phyloP scores from a whole-genome alignment of 1,140 invertebrate genomes.

The Whitmania pigra region DNA sequence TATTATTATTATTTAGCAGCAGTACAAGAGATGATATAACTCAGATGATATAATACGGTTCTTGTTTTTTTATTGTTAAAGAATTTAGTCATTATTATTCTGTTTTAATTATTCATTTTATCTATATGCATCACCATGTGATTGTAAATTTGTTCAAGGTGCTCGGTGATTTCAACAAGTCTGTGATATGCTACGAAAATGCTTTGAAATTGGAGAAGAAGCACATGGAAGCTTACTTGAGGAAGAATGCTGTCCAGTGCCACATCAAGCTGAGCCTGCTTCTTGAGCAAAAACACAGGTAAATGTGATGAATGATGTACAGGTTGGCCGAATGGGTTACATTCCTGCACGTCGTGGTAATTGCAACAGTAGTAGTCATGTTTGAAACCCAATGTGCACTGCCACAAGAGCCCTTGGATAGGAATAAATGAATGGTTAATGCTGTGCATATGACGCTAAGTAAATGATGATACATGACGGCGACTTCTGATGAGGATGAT shows the following conservation, averaged over 20 bases:
- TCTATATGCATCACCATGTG: not conserved
- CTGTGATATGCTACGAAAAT: constrained; percentile 55
- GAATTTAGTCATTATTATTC: too few relatives aligned
- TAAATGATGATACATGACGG: not conserved
- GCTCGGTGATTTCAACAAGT: constrained; percentile 46
- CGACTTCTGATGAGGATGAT: not conserved
- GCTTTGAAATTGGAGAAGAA: constrained; percentile 54
- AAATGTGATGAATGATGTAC: constrained; percentile 34
- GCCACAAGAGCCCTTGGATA: too few relatives aligned
- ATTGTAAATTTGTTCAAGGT: constrained; percentile 35
- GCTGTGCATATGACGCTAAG: too few relatives aligned
- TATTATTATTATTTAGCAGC: too few relatives aligned
- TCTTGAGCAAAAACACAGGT: constrained; percentile 55
- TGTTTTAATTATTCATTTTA: not conserved
- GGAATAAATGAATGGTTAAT: too few relatives aligned
- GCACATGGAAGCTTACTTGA: constrained; percentile 47
- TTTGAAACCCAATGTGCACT: too few relatives aligned
- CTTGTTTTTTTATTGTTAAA: too few relatives aligned
- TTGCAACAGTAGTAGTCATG: too few relatives aligned
- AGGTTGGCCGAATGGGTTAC: too few relatives aligned
- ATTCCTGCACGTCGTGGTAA: too few relatives aligned
- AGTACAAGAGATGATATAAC: too few relatives aligned
- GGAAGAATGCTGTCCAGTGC: constrained; percentile 57
- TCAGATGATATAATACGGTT: too few relatives aligned
- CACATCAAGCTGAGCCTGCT: constrained; percentile 55